Conservation (phyloP, 1,140 invertebrate species). For the Piezodorus guildinii region DNA sequence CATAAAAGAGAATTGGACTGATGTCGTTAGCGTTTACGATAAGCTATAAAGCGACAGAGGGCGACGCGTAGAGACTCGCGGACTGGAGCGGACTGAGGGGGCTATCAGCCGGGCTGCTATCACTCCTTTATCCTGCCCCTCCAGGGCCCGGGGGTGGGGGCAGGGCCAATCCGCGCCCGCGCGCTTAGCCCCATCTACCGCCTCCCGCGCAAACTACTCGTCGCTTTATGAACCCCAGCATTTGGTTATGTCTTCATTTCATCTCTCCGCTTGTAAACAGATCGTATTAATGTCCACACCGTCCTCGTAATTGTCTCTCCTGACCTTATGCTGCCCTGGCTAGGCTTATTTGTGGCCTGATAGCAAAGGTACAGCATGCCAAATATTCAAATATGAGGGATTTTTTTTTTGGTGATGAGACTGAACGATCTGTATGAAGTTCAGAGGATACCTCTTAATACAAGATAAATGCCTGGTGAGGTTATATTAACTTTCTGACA, state of each 20-base stretch:
- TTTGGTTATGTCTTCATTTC: conserved; percentile 14
- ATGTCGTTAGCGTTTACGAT: conserved; percentile 12
- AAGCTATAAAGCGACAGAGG: conserved; percentile 6
- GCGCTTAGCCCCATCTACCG: conserved; percentile 12
- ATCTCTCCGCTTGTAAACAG: conserved; percentile 10
- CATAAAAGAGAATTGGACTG: conserved; percentile 20
- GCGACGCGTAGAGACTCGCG: conserved; percentile 3
- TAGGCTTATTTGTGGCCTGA: background rate
- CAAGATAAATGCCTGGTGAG: no score
- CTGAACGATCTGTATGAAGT: no score
- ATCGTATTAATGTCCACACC: conserved; percentile 10
- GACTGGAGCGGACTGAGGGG: background rate
- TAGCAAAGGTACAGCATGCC: no score
- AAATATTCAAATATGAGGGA: no score
- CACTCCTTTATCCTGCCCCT: conserved; percentile 13
- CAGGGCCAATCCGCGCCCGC: background rate
- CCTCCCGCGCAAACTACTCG: conserved; percentile 14
- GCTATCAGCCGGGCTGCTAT: background rate
- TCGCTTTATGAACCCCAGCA: conserved; percentile 15
- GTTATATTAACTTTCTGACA: no score
- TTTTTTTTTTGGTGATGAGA: no score
- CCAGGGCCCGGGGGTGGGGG: conserved; percentile 13
- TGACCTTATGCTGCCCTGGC: background rate
- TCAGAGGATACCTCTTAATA: no score
- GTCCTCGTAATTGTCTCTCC: conserved; percentile 4